Percentiles rank a stretch among this genome's conserved stretches.
These are phyloP conservation scores for Malurus alboscapulatus DNA, from an alignment of 2,113 vertebrate genomes.

Conservation along the genomic window DNA sequence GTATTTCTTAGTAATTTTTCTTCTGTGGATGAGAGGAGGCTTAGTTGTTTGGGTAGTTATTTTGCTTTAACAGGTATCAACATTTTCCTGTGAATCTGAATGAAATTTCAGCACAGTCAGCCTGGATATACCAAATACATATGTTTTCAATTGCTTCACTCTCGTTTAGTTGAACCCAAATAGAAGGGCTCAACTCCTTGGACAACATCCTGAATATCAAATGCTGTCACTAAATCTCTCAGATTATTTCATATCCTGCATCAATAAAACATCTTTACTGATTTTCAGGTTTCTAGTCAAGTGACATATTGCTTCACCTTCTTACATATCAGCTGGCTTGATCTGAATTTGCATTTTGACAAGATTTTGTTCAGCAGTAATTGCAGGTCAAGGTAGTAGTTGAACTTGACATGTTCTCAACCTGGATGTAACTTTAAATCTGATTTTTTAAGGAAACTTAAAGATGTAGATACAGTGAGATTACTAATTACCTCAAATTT, in stretches of 20 bases:
- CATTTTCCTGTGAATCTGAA: background rate
- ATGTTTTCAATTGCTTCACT: background rate
- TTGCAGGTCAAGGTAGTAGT: background rate
- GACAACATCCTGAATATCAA: background rate
- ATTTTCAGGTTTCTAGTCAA: background rate
- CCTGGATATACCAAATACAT: background rate
- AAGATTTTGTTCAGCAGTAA: background rate
- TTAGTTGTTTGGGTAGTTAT: background rate
- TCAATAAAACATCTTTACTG: background rate
- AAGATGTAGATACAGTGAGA: background rate
- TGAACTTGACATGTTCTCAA: background rate
- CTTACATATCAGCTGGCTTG: background rate
- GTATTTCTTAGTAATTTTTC: background rate
- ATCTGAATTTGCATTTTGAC: background rate
- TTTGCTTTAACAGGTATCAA: background rate
- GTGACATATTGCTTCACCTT: background rate
- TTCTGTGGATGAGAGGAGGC: background rate
- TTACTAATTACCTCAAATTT: background rate
- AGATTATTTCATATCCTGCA: background rate
- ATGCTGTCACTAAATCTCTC: background rate
- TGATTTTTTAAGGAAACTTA: background rate
- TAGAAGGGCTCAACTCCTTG: background rate
- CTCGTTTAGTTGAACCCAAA: background rate
- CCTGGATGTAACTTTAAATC: background rate
- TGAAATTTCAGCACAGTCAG: background rate